Evolutionary conservation across 1,140 invertebrate genomes (phyloP).

Genomic region (Trinorchestia longiramus): DNA sequence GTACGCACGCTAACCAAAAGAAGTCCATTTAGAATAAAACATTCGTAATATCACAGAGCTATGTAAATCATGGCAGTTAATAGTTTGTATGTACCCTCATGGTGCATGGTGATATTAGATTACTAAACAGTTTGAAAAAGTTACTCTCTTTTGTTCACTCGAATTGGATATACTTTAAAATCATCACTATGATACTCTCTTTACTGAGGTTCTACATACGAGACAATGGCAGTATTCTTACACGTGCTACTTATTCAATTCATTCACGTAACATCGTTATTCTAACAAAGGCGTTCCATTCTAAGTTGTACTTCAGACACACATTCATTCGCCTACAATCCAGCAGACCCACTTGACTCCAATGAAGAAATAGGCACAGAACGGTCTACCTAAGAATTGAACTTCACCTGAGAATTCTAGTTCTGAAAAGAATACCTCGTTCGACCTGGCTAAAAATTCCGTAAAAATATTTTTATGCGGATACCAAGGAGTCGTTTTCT

Average conservation of each 20-base stretch:
- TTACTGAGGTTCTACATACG: not conserved
- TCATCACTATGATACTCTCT: not conserved
- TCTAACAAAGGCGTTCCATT: too few species aligned
- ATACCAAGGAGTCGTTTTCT: constrained; percentile 6
- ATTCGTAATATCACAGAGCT: too few species aligned
- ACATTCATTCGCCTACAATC: not conserved
- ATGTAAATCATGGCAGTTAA: too few species aligned
- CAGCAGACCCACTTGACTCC: not conserved
- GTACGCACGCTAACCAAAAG: too few species aligned
- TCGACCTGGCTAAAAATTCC: not conserved
- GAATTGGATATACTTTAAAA: not conserved
- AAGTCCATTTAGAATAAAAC: too few species aligned
- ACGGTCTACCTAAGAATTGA: not conserved
- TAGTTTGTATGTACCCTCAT: too few species aligned
- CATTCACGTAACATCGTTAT: not conserved
- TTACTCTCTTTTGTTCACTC: too few species aligned
- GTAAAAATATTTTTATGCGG: not conserved
- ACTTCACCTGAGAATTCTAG: not conserved
- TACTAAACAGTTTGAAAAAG: not conserved
- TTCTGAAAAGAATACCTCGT: not conserved
- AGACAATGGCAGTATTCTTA: not conserved
- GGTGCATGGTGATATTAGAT: not conserved
- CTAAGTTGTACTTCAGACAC: not conserved
- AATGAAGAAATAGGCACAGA: not conserved
- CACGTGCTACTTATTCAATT: not conserved